These are phyloP conservation scores for Drosophila quadrilineata DNA, from an alignment of 1,140 invertebrate genomes.

Conservation along the genomic window DNA sequence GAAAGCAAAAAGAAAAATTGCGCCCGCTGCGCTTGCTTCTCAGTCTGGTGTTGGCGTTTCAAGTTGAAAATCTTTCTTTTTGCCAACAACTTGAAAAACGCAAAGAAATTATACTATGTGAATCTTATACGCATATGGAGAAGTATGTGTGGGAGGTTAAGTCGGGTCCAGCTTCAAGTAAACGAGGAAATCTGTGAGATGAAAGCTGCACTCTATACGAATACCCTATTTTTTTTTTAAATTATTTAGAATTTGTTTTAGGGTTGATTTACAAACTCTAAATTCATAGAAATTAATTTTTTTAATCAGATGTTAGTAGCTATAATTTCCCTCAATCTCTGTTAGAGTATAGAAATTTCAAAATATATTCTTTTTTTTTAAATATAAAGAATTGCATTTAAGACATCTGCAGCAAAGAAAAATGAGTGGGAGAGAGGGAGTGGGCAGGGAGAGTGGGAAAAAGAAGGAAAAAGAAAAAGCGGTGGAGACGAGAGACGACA, in stretches of 20 bases:
- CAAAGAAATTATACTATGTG: conserved; percentile 38
- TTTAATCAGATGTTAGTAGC: too few relatives aligned
- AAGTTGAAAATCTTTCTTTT: conserved; percentile 76
- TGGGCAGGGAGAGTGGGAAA: not conserved
- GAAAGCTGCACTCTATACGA: too few relatives aligned
- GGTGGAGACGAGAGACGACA: conserved; percentile 50
- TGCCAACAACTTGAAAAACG: conserved; percentile 60
- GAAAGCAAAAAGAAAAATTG: conserved; percentile 39
- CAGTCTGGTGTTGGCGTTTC: conserved; percentile 57
- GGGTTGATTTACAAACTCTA: too few relatives aligned
- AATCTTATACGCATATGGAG: not conserved
- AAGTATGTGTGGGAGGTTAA: conserved; percentile 13
- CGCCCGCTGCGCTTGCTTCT: conserved; percentile 40
- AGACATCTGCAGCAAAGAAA: conserved; percentile 11
- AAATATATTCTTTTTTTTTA: too few relatives aligned
- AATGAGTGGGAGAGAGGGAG: too few relatives aligned
- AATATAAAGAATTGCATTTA: too few relatives aligned
- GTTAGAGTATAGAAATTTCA: too few relatives aligned
- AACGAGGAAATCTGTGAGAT: not conserved
- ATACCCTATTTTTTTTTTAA: too few relatives aligned
- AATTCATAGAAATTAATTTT: too few relatives aligned
- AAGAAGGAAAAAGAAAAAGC: not conserved
- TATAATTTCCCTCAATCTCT: too few relatives aligned
- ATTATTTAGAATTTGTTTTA: not conserved
- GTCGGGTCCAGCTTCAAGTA: not conserved